Conservation (phyloP, 2,888 invertebrate genomes). For the Siphlonurus alternatus region DNA sequence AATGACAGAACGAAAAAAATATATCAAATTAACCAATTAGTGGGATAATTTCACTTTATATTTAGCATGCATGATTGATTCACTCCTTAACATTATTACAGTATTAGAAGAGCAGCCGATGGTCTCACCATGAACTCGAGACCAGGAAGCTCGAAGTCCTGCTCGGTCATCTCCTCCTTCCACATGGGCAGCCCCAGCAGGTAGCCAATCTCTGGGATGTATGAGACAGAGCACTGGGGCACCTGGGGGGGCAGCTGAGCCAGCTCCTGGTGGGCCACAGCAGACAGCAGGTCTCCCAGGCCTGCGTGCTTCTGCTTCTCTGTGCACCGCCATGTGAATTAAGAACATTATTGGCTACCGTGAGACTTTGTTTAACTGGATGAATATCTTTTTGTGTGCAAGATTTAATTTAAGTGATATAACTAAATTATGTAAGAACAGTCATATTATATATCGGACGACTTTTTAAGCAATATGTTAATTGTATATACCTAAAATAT, state of each 20-base stretch:
- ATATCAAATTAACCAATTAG: too few species aligned
- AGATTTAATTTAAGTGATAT: too few species aligned
- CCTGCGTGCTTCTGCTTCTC: constrained; percentile 51
- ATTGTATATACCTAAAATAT: neutral
- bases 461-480: neutral
- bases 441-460: constrained; percentile 4
- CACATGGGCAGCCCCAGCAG: constrained; percentile 56
- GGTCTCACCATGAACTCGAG: constrained; percentile 50
- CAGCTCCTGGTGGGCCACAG: constrained; percentile 52
- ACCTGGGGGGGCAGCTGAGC: constrained; percentile 47
- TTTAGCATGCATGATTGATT: too few species aligned
- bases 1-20: too few species aligned
- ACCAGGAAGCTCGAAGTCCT: constrained; percentile 41
- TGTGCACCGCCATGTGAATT: too few species aligned
- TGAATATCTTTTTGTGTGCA: too few species aligned
- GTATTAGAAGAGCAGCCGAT: neutral
- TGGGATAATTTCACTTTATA: too few species aligned
- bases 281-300: constrained; percentile 52
- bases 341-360: too few species aligned
- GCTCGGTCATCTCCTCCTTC: constrained; percentile 34
- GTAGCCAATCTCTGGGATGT: constrained; percentile 62
- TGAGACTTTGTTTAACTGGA: too few species aligned
- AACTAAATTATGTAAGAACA: too few species aligned
- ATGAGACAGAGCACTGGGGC: constrained; percentile 45
- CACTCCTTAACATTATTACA: too few species aligned